Evolutionary conservation across 2,888 invertebrate genomes (phyloP), one percentile per base, ranked within the genome.

Genomic region (Drosophila hamatofila): DNA sequence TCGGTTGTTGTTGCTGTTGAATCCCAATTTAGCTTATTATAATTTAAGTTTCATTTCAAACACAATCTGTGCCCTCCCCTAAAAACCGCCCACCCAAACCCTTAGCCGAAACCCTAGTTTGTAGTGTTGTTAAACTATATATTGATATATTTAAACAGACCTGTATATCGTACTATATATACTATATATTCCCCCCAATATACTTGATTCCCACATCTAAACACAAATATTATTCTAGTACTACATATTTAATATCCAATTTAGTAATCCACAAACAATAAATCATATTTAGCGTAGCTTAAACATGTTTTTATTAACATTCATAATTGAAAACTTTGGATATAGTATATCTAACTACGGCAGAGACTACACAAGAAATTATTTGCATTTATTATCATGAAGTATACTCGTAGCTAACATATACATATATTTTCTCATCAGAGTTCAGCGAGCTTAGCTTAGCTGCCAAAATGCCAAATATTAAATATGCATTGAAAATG

Each of bases 81-180:
- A 30, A 6, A 7, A 59, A 18, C 11, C 62, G 46, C 25, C 42
- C 25, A n/a, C 25, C 48, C 30, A 23, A n/a, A n/a, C 2, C 61
- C 63, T 64, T 64, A 73, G 54, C 65, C 62, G 55, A 44, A 41
- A 67, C 72, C 46, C 52, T 84, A 84, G 78, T 69, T 66, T 71
- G 74, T 82, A 82, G 74, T 73, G 73, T 82, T 82, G 71, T 75
- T 82, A 41, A 44, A 39, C 64, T 57, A 49, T 46, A 59, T 65
- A 75, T 60, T 16, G 62, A 48, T 46, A 58, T 44, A 63, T 49
- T 12, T 6, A 67, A 75, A 61, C n/a, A 70, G 51, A 68, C 66
- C 64, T 75, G 78, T 81, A 78, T 81, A 78, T 81, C 80, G 79
- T 81, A 54, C 51, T 58, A 42, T 59, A 51, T 51, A 59, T 41